Conservation (phyloP, 2,797 vertebrate species). For the Sibirionetta formosa region DNA sequence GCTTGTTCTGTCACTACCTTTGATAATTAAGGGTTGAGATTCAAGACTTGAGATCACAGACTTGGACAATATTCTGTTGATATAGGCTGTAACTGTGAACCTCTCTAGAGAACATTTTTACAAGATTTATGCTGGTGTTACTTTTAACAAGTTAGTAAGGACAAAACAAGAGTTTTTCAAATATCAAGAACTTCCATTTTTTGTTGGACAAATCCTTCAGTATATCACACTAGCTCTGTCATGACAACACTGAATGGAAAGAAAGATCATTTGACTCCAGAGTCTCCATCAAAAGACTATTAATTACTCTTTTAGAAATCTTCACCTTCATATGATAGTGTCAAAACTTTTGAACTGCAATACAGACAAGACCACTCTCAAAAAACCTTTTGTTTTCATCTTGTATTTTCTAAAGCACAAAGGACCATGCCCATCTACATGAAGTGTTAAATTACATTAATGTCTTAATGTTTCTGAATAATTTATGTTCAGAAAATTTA, state of each 20-base stretch:
- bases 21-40: background rate
- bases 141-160: background rate
- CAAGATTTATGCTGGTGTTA: background rate
- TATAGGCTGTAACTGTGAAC: rapidly evolving
- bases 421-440: background rate
- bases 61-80: background rate
- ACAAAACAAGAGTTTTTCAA: background rate
- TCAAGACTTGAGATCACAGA: background rate
- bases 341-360: background rate
- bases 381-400: background rate
- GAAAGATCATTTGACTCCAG: background rate
- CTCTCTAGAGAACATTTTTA: background rate
- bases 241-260: background rate
- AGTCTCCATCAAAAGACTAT: background rate
- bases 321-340: background rate
- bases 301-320: background rate
- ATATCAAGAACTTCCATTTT: background rate
- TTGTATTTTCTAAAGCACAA: background rate
- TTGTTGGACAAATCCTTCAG: background rate
- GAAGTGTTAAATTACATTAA: background rate
- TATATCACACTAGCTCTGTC: background rate
- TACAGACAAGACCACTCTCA: background rate
- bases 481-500: background rate
- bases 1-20: background rate
- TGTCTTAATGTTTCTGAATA: background rate